A percentile compares a stretch with the other conserved stretches of the same genome.
Evolutionary conservation across 2,888 invertebrate species (phyloP).

Genomic region (Drosophila paranaensis): DNA sequence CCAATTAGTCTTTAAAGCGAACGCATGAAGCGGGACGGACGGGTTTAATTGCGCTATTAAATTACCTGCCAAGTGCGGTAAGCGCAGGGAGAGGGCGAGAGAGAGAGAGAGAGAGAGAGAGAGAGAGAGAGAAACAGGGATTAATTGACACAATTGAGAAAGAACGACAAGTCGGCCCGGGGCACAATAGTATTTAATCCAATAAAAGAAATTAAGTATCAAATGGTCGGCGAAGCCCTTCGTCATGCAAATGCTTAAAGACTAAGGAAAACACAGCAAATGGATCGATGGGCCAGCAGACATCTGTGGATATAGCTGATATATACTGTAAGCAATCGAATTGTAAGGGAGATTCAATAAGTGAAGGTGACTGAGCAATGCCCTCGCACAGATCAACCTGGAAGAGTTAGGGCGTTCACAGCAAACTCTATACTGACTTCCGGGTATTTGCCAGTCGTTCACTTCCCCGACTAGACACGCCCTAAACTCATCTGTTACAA

Average conservation of each 20-base stretch:
- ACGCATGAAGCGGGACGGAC: slow-evolving; percentile 10
- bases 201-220: slow-evolving; percentile 78
- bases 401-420: background rate
- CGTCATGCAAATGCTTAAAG: slow-evolving; percentile 17
- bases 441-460: background rate
- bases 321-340: background rate
- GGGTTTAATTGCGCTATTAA: slow-evolving; percentile 60
- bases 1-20: slow-evolving; percentile 48
- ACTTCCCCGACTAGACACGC: background rate
- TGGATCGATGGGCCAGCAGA: background rate
- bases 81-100: background rate
- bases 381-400: background rate
- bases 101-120: too few species aligned
- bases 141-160: slow-evolving; percentile 21
- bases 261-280: background rate
- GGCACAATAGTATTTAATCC: slow-evolving; percentile 61
- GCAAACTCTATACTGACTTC: too few species aligned
- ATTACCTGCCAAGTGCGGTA: slow-evolving; percentile 37
- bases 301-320: too few species aligned
- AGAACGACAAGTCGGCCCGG: slow-evolving; percentile 14
- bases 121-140: background rate
- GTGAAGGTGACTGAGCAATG: background rate
- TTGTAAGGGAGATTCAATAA: background rate
- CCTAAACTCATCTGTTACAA: background rate
- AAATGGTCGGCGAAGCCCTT: slow-evolving; percentile 70